Base-by-base conservation (phyloP, 1,140 invertebrate species). In the Cherax destructor region DNA sequence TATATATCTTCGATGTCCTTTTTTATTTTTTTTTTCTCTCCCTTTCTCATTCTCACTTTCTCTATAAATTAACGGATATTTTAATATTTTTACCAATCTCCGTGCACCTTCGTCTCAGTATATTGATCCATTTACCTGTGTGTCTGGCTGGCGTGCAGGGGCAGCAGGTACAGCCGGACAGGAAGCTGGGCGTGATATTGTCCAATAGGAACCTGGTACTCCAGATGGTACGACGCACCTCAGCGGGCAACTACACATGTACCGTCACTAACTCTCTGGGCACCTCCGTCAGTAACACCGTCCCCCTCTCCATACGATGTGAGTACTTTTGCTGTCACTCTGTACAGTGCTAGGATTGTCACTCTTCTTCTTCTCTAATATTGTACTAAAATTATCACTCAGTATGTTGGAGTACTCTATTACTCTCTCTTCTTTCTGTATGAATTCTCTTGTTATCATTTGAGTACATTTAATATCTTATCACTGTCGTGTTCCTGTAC, bases 181-280 rank as follows among this genome's bases (percentile, higher is more conserved):
- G 80, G 41, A 93, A 92, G 87, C 83, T 87, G 4, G 92, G 92
- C 16, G 87, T 93, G 18, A 80, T 93, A n/a, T 81, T 93, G 11
- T 92, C 92, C 1, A 50, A 79, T 3, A 91, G 72, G 77, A 92
- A 93, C 77, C 81, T 93, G 52, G 92, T 93, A 13, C 91, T 93
- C 10, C 92, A 93, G 84, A 89, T 91, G 76, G 90, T 92, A 30
- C 90, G 88, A 13, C 81, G 92, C 18, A 90, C 81, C 77, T 92
- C 87, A 11, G 92, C 92, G 11, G 92, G 92, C 0, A 93, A 93
- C 91, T 93, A 92, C 79, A 93, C 92, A 30, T 93, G 92, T 69
- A 91, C 92, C 1, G 92, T 88, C 77, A 69, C 88, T 49, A 93
- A 93, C 50, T 49, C 91, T 30, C 79, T 93, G 13, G 92, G 92